Percentiles rank a stretch among this genome's conserved stretches.
These are phyloP conservation scores for Phasianus colchicus DNA, from an alignment of 2,113 vertebrate species.

Conservation along the genomic window DNA sequence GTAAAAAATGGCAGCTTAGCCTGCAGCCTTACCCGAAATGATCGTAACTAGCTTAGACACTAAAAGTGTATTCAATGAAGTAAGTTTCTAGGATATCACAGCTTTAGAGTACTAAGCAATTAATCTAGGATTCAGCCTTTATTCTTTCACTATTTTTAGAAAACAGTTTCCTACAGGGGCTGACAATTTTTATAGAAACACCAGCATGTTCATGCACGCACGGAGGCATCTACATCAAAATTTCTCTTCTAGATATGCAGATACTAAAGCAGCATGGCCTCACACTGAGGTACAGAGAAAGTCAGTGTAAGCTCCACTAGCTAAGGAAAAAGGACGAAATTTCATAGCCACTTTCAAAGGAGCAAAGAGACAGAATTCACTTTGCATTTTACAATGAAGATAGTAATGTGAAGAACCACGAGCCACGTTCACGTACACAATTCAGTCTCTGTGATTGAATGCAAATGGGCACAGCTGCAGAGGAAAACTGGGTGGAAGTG, in stretches of 20 bases:
- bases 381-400: fast-evolving
- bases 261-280: constrained; percentile 10
- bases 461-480: not conserved
- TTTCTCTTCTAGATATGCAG: constrained; percentile 23
- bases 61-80: constrained; percentile 67
- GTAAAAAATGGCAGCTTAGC: constrained; percentile 71
- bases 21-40: constrained; percentile 67
- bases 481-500: not conserved
- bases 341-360: not conserved
- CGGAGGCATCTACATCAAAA: constrained; percentile 32
- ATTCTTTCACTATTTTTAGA: constrained; percentile 69
- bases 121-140: constrained; percentile 58
- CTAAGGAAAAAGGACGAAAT: not conserved
- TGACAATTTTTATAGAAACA: constrained; percentile 60
- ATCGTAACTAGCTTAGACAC: constrained; percentile 69
- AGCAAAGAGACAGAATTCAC: not conserved
- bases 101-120: constrained; percentile 63
- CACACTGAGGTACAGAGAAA: not conserved
- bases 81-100: constrained; percentile 63
- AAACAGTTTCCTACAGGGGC: constrained; percentile 43
- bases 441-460: not conserved
- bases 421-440: fast-evolving
- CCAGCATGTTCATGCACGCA: not conserved
- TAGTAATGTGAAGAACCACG: not conserved
- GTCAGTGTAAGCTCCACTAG: not conserved